Percentiles rank a stretch among this genome's conserved stretches.
Conservation (phyloP, 92 coral and sea anemone genomes). For the Epizoanthus fatuus region DNA sequence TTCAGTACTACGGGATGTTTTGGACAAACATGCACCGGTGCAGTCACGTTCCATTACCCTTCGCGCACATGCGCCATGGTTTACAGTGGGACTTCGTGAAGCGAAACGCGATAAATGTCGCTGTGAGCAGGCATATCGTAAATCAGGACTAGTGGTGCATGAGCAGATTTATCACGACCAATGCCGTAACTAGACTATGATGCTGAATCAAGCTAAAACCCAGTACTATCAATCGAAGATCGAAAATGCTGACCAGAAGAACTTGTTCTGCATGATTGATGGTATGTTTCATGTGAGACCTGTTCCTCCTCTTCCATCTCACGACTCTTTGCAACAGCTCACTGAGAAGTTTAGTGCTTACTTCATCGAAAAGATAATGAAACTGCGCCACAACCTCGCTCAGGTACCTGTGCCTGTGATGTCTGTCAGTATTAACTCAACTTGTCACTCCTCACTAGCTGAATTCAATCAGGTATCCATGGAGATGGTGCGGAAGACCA, state of each 20-base stretch:
- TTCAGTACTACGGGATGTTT: too few relatives aligned
- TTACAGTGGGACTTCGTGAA: too few relatives aligned
- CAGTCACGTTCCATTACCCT: too few relatives aligned
- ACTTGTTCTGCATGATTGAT: neutral
- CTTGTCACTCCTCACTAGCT: conserved; percentile 12
- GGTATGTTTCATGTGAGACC: conserved; percentile 7
- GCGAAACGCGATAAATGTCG: too few relatives aligned
- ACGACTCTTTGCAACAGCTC: neutral
- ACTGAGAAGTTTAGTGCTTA: conserved; percentile 15
- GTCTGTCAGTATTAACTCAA: neutral
- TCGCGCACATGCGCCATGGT: too few relatives aligned
- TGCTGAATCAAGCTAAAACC: neutral
- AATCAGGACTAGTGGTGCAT: too few relatives aligned
- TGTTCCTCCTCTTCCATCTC: conserved; percentile 12
- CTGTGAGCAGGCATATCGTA: too few relatives aligned
- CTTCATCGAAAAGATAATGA: conserved; percentile 1
- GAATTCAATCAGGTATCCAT: conserved; percentile 19
- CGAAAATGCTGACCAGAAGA: conserved; percentile 13
- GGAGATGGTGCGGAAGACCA: conserved; percentile 4
- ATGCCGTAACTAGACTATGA: too few relatives aligned
- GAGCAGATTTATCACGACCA: too few relatives aligned
- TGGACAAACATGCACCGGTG: too few relatives aligned
- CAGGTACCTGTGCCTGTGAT: neutral
- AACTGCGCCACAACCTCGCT: neutral
- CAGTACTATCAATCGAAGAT: conserved; percentile 6